Conservation (phyloP, 2,113 vertebrate genomes). For the Notechis scutatus region DNA sequence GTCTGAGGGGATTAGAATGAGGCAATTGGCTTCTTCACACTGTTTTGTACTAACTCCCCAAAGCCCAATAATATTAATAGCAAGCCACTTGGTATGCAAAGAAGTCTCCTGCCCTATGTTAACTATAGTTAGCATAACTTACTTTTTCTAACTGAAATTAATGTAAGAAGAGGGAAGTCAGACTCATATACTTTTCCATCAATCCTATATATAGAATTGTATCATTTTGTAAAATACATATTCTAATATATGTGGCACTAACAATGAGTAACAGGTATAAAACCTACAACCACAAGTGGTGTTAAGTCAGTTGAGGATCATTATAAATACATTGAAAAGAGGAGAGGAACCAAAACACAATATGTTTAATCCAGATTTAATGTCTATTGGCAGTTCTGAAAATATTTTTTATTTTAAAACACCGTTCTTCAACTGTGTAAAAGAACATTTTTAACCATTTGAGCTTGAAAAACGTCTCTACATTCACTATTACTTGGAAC, state of each 20-base stretch:
- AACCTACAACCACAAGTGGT: background rate
- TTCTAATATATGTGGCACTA: background rate
- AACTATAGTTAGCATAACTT: background rate
- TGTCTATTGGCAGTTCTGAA: background rate
- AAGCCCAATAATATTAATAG: background rate
- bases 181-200: background rate
- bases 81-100: background rate
- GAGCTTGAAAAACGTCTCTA: background rate
- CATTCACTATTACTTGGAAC: background rate
- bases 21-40: background rate
- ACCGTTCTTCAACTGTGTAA: background rate
- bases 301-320: background rate
- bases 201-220: background rate
- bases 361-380: background rate
- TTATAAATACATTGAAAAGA: background rate
- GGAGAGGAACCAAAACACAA: background rate
- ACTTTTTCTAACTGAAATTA: background rate
- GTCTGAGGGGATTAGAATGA: background rate
- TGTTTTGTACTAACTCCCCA: background rate
- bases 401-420: background rate
- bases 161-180: background rate
- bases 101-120: background rate
- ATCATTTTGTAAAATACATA: background rate
- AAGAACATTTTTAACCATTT: background rate
- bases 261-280: background rate